A percentile compares a stretch with the other conserved stretches of the same genome.
These are phyloP conservation scores for Diarsia rubi DNA, from an alignment of 2,888 invertebrate species.

Conservation along the genomic window DNA sequence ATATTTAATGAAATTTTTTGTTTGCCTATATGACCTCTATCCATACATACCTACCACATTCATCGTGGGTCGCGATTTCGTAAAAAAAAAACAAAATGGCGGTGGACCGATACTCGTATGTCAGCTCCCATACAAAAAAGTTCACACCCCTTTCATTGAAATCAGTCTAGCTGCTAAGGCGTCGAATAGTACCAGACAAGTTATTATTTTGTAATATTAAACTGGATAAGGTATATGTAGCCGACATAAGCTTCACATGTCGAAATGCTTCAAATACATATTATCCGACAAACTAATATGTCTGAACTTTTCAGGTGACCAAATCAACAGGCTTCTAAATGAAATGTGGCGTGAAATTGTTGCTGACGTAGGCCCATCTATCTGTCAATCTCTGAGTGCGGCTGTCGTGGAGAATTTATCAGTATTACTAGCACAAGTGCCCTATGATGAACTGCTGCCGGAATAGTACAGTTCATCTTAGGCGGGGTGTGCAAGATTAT, in stretches of 20 bases:
- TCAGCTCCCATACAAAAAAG: too few relatives aligned
- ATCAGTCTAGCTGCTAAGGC: not conserved
- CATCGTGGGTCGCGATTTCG: too few relatives aligned
- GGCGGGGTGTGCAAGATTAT: not conserved
- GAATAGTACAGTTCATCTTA: slow-evolving; percentile 60
- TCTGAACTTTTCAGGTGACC: slow-evolving; percentile 75
- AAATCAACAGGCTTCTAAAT: slow-evolving; percentile 81
- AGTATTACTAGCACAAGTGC: slow-evolving; percentile 78
- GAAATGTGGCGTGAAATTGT: slow-evolving; percentile 82
- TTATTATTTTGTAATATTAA: not conserved
- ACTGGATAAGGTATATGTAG: not conserved
- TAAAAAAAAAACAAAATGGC: too few relatives aligned
- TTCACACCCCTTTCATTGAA: not conserved
- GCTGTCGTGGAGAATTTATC: slow-evolving; percentile 80
- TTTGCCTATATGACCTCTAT: too few relatives aligned
- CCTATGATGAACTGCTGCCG: slow-evolving; percentile 81
- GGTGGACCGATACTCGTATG: too few relatives aligned
- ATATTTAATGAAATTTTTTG: too few relatives aligned
- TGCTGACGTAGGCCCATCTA: slow-evolving; percentile 79
- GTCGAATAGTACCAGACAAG: not conserved
- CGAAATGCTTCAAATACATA: not conserved
- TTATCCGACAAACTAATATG: not conserved
- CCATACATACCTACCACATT: too few relatives aligned
- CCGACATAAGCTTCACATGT: not conserved
- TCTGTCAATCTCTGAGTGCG: slow-evolving; percentile 75